A percentile compares a stretch with the other conserved stretches of the same genome.
These are phyloP conservation scores for Herpailurus yagouaroundi DNA, from an alignment of 2,113 vertebrate species.

Conservation along the genomic window DNA sequence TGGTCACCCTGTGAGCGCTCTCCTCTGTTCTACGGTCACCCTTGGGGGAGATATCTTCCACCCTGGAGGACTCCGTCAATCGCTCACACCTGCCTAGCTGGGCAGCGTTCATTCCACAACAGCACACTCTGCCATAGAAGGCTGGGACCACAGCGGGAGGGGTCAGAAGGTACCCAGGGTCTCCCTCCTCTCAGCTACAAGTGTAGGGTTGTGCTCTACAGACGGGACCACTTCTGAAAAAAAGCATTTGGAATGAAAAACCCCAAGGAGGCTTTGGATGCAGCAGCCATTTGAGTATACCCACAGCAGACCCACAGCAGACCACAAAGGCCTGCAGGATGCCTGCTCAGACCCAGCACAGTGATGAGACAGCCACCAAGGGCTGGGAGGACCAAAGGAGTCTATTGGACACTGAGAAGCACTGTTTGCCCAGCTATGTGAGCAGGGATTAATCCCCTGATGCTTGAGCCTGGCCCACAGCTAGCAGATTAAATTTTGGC, in stretches of 20 bases:
- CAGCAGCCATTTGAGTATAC: fast-evolving
- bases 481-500: neutral
- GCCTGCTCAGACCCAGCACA: neutral
- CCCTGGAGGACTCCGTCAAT: fast-evolving
- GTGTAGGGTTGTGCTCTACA: neutral
- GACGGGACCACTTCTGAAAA: neutral
- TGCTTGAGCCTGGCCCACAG: neutral
- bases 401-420: neutral
- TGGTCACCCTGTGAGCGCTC: neutral
- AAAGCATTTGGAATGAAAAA: neutral
- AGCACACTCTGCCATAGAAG: neutral
- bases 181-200: neutral
- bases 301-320: neutral
- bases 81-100: neutral
- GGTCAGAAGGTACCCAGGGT: neutral
- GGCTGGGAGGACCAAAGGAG: neutral
- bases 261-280: neutral
- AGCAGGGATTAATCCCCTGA: neutral
- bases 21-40: neutral
- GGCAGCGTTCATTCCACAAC: neutral
- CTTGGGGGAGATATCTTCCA: neutral
- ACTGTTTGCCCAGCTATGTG: neutral
- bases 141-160: neutral
- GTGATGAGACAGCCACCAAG: too few relatives aligned
- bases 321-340: neutral